Evolutionary conservation across 2,888 invertebrate genomes (phyloP).

Genomic region (Caenorhabditis drosophilae): DNA sequence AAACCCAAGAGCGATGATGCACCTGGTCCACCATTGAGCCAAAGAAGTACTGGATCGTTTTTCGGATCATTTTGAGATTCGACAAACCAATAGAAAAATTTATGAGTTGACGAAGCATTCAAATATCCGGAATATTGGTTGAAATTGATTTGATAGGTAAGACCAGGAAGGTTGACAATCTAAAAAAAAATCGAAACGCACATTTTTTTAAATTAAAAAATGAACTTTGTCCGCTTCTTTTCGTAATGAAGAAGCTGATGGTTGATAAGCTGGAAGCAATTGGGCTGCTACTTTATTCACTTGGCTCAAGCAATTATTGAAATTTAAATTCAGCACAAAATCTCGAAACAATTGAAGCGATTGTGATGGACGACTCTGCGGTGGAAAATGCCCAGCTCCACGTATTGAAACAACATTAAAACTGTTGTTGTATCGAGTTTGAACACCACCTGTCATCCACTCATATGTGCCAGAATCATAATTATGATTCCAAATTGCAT

Average conservation of each 20-base stretch:
- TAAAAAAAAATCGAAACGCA: too few species aligned
- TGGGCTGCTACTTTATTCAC: slow-evolving; percentile 39
- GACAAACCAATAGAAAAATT: slow-evolving; percentile 47
- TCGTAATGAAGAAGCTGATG: slow-evolving; percentile 6
- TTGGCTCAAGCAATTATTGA: slow-evolving; percentile 37
- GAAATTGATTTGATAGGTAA: slow-evolving; percentile 47
- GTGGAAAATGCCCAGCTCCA: slow-evolving; percentile 44
- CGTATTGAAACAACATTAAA: slow-evolving; percentile 34
- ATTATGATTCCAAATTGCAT: slow-evolving; percentile 38
- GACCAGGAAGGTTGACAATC: slow-evolving; percentile 43
- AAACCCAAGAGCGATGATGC: slow-evolving; percentile 63
- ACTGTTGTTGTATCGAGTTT: slow-evolving; percentile 25
- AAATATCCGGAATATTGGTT: slow-evolving; percentile 54
- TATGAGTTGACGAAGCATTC: slow-evolving; percentile 40
- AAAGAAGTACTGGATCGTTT: slow-evolving; percentile 42
- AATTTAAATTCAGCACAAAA: slow-evolving; percentile 29
- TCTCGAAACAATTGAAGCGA: slow-evolving; percentile 41
- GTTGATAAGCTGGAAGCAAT: slow-evolving; percentile 30
- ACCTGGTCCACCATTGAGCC: slow-evolving; percentile 59
- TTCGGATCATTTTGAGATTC: slow-evolving; percentile 40
- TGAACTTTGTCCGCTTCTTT: slow-evolving; percentile 37
- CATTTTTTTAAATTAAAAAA: too few species aligned
- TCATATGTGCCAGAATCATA: slow-evolving; percentile 35
- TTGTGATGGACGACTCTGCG: slow-evolving; percentile 40
- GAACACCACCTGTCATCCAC: slow-evolving; percentile 41